Evolutionary conservation across 2,888 invertebrate species (phyloP), one percentile per base, ranked within the genome.

Genomic region (Oxytorus armatus): DNA sequence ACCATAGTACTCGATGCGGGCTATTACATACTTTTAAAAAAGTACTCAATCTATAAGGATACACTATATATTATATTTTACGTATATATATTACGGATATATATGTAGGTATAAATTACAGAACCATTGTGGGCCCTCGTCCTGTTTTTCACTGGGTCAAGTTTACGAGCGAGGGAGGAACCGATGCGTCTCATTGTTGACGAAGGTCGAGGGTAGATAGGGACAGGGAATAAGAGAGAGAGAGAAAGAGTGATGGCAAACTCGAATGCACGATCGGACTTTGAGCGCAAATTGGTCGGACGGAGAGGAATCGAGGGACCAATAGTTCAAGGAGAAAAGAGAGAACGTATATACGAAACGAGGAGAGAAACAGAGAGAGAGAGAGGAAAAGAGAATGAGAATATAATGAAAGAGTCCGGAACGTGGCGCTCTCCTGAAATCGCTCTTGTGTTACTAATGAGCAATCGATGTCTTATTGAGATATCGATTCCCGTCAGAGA

Each of bases 401-500:
- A 55, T 21, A 53, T 68, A 72, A 66, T 66, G 77, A 77, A 77
- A 77, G 77, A 77, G 61, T 44, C 29, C 72, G 42, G 23, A 57
- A 49, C 44, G 68, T 39, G 59, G 66, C 57, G 65, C 51, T 42
- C 33, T 39, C 51, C 2, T 66, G 81, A 75, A 61, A 69, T 55
- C 57, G 65, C 65, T 81, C 77, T 81, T 74, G 74, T 77, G 74
- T 77, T 81, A 77, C 81, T 81, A 77, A 86, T 85, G 86, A 86
- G 81, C 83, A 84, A 87, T 88, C 86, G 87, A 88, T 87, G 84
- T 86, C 87, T 87, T 85, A 87, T 86, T 86, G 86, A 87, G 86
- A 86, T 86, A 87, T 86, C 82, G 79, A 77, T 77, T 51, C 68
- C 61, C 81, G 68, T 77, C 57, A 29, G 44, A 36, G n/a, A 83